A percentile compares a stretch with the other conserved stretches of the same genome.
Conservation (phyloP, 1,140 invertebrate species). For the Pseudomyrmex gracilis region DNA sequence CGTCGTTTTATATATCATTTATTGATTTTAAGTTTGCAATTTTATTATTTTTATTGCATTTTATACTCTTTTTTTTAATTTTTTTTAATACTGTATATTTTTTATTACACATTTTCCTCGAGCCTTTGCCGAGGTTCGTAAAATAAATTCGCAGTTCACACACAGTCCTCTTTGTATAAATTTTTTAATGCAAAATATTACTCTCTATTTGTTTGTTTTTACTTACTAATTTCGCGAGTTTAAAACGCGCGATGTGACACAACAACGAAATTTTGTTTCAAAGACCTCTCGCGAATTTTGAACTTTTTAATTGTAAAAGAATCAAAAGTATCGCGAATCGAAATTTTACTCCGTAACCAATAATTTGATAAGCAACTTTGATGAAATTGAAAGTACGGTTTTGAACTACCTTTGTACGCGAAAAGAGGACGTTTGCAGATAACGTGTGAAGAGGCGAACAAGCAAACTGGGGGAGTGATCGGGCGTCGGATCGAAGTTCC, state of each 20-base stretch:
- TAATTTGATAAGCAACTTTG: neutral
- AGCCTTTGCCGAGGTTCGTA: too few relatives aligned
- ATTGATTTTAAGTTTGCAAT: slow-evolving; percentile 7
- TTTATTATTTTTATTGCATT: neutral
- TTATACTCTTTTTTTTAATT: neutral
- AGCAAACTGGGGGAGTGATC: slow-evolving; percentile 42
- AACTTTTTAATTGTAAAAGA: neutral
- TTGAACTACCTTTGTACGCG: neutral
- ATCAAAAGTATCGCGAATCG: neutral
- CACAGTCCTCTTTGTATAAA: too few relatives aligned
- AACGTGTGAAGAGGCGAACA: slow-evolving; percentile 27
- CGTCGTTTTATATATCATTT: too few relatives aligned
- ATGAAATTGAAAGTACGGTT: slow-evolving; percentile 28
- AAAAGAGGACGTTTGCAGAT: slow-evolving; percentile 29
- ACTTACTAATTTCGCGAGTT: too few relatives aligned
- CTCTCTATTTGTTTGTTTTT: too few relatives aligned
- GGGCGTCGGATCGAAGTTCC: slow-evolving; percentile 55
- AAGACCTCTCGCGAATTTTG: neutral
- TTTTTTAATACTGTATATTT: neutral
- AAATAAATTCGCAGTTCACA: too few relatives aligned
- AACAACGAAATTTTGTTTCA: too few relatives aligned
- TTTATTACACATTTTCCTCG: too few relatives aligned
- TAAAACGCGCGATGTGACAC: too few relatives aligned
- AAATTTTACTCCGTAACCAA: neutral
- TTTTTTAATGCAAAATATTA: too few relatives aligned